Conservation (phyloP, 2,888 invertebrate species). For the Syrista parreyssii region DNA sequence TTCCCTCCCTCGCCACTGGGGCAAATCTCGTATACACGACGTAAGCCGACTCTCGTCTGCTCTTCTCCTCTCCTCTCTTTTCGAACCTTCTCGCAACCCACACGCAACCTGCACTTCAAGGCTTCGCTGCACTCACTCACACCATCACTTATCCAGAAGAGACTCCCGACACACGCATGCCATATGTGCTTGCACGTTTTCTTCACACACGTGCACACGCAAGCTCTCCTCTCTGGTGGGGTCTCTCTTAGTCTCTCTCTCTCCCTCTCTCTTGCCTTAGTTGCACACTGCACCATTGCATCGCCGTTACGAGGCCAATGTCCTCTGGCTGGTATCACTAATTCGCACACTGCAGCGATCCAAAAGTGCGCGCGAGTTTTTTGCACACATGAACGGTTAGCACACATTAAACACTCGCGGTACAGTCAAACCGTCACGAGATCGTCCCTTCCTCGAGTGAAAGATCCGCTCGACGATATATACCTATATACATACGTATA, state of each 20-base stretch:
- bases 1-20: background rate
- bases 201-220: too few species aligned
- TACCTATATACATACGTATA: too few species aligned
- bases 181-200: constrained; percentile 17
- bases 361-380: background rate
- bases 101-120: constrained; percentile 45
- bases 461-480: background rate
- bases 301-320: constrained; percentile 22
- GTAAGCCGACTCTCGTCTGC: constrained; percentile 31
- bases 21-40: constrained; percentile 16
- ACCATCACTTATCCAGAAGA: background rate
- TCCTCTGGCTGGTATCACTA: constrained; percentile 34
- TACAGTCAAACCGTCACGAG: too few species aligned
- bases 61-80: background rate
- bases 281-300: constrained; percentile 57
- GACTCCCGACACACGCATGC: constrained; percentile 18
- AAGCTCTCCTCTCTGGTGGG: background rate
- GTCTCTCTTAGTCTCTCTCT: constrained; percentile 13
- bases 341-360: constrained; percentile 21
- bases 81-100: constrained; percentile 30
- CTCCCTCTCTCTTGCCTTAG: constrained; percentile 22
- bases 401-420: too few species aligned
- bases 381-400: background rate
- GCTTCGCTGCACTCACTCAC: constrained; percentile 24
- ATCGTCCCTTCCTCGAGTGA: background rate